Base-by-base conservation (phyloP, 2,797 vertebrate species). In the Acipenser transmontanus region DNA sequence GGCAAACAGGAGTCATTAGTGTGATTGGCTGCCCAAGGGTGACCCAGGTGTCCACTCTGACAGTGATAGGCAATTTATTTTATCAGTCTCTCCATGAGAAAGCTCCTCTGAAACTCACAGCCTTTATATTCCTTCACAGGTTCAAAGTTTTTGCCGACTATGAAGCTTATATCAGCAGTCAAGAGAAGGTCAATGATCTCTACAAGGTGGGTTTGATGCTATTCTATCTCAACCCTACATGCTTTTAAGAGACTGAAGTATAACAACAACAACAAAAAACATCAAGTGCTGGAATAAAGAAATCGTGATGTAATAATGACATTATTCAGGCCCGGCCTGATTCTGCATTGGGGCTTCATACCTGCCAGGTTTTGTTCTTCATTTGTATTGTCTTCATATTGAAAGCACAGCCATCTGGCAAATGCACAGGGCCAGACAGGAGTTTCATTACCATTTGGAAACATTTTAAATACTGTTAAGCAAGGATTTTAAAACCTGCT, bases 61-160 rank as follows among this genome's bases (percentile, higher is more conserved):
- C 34, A 34, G 17, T 17, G 17, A 17, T 17, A 17, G 17, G 17
- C 17, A 17, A 17, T 17, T 17, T 17, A 17, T 17, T 17, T 17
- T 1, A 17, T 17, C 17, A 17, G 47, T 48, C 49, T 49, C 12
- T 65, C 47, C 52, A 8, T 62, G 49, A 6, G 8, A 51, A 60
- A 63, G 4, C 49, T 48, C 50, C 17, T 1, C 12, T 12, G 8
- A 34, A n/a, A 2, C n/a, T 59, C 11, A 14, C 14, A 51, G 34
- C 4, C 9, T 8, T 68, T 62, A 50, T 64, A 7, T 69, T 60
- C 67, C 13, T 73, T 9, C 49, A 1, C 70, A 95, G 94, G 81
- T 95, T 96, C 78, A 95, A 95, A 74, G 94, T 95, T 54, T 95
- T 96, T 80, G 94, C 92, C 0, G 94, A 95, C 77, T 96, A 91